phyloP scores from a whole-genome alignment of 2,113 vertebrate species.

The Piaya cayana region DNA sequence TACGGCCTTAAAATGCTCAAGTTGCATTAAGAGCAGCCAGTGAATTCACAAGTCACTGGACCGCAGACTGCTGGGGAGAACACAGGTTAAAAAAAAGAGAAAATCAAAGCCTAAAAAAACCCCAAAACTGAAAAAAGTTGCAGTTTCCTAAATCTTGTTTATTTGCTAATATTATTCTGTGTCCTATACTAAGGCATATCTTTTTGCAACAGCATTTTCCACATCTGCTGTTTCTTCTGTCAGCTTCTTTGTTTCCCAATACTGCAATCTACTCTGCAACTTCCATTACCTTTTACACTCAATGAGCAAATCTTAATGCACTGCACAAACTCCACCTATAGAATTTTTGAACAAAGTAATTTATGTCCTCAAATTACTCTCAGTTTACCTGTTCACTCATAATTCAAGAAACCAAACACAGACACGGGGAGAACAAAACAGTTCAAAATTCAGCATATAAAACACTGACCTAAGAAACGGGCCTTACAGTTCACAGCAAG shows the following conservation, averaged over 20 bases:
- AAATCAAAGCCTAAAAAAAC: neutral
- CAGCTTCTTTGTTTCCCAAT: neutral
- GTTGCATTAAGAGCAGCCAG: neutral
- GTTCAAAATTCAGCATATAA: neutral
- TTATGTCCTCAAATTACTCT: neutral
- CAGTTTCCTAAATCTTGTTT: neutral
- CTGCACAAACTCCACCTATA: neutral
- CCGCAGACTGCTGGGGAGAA: neutral
- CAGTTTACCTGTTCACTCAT: neutral
- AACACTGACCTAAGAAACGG: neutral
- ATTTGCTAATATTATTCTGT: neutral
- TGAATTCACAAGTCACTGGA: neutral
- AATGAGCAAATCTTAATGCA: neutral
- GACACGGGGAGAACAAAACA: neutral
- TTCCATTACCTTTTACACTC: neutral
- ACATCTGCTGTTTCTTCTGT: neutral
- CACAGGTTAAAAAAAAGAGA: neutral
- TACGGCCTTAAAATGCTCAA: neutral
- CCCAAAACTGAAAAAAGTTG: too few relatives aligned
- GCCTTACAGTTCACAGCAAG: neutral
- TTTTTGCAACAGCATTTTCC: neutral
- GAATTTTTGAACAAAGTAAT: neutral
- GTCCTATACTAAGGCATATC: neutral
- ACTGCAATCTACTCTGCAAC: neutral
- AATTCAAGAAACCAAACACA: neutral